These are phyloP conservation scores for Megalops cyprinoides DNA, from an alignment of 2,797 vertebrate species.

Conservation along the genomic window DNA sequence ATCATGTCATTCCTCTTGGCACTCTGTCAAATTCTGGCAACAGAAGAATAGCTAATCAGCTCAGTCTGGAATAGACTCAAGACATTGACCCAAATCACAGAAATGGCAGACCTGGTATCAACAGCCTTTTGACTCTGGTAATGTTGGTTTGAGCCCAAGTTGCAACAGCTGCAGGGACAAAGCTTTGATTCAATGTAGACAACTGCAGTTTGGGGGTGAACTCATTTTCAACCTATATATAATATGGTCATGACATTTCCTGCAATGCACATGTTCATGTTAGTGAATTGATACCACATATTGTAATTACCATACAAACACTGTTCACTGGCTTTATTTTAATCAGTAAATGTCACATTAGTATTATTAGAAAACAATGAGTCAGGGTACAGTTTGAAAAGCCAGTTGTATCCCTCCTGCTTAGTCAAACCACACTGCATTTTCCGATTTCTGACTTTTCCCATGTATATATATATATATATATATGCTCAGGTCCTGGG, in stretches of 20 bases:
- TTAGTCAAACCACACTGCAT: too few species aligned
- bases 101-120: neutral
- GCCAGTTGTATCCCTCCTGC: too few species aligned
- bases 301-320: neutral
- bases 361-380: neutral
- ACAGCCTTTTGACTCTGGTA: neutral
- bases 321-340: neutral
- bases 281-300: neutral
- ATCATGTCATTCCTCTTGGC: neutral
- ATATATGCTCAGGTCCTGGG: slow-evolving; percentile 12
- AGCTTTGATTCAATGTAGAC: slow-evolving; percentile 4
- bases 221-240: slow-evolving; percentile 1
- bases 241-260: neutral
- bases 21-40: neutral
- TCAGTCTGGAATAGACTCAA: neutral
- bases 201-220: neutral
- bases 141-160: slow-evolving; percentile 17
- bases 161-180: neutral
- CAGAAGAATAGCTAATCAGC: neutral
- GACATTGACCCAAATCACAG: neutral
- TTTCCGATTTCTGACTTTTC: too few species aligned
- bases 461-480: too few species aligned
- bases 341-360: neutral
- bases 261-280: neutral
- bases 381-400: too few species aligned